phyloP scores from a whole-genome alignment of 2,797 vertebrate species.

The Cheirogaleus major region DNA sequence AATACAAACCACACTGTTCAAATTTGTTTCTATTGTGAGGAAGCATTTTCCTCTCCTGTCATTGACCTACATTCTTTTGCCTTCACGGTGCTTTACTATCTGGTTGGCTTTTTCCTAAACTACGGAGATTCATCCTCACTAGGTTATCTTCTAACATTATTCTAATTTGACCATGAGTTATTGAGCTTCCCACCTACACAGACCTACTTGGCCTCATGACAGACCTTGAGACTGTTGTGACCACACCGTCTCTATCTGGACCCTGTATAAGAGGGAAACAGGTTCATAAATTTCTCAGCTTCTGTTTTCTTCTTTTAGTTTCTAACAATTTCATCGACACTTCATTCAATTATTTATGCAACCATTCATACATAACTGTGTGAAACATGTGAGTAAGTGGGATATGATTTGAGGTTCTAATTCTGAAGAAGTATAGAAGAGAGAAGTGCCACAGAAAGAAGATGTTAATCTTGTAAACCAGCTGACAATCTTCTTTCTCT shows the following conservation, averaged over 20 bases:
- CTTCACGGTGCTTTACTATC: not conserved
- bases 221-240: not conserved
- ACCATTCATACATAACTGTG: too few relatives aligned
- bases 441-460: not conserved
- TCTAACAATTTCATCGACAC: not conserved
- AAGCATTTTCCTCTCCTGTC: not conserved
- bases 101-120: not conserved
- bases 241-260: not conserved
- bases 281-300: not conserved
- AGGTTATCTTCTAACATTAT: not conserved
- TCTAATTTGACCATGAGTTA: not conserved
- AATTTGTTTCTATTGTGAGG: not conserved
- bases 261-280: not conserved
- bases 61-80: not conserved
- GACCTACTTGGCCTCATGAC: not conserved
- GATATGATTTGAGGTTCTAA: not conserved
- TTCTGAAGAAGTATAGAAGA: not conserved
- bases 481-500: not conserved
- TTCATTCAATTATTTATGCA: not conserved
- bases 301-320: not conserved
- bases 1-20: not conserved
- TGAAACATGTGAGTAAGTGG: not conserved
- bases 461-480: not conserved
- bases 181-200: not conserved
- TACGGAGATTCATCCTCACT: not conserved